Conservation (phyloP, 2,888 invertebrate genomes). For the Xestia ashworthii region DNA sequence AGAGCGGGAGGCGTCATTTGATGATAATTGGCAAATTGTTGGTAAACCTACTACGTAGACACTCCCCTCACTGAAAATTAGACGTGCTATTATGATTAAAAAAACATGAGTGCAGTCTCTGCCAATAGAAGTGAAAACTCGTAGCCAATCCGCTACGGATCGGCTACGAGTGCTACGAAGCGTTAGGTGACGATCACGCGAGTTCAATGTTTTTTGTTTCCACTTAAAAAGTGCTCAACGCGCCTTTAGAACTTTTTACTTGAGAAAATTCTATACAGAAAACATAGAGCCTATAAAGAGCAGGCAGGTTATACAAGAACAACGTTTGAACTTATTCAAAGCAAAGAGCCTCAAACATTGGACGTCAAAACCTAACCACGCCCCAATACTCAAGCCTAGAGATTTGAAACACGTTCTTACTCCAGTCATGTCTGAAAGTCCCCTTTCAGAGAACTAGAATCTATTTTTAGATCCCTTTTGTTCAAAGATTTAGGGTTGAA, state of each 20-base stretch:
- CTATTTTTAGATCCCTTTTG: constrained; percentile 29
- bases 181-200: too few species aligned
- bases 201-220: too few species aligned
- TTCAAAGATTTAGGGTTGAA: constrained; percentile 12
- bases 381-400: constrained; percentile 30
- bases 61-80: neutral
- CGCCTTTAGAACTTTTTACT: too few species aligned
- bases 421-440: constrained; percentile 44
- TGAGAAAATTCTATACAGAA: neutral
- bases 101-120: neutral
- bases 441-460: constrained; percentile 17
- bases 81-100: neutral
- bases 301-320: neutral
- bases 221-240: too few species aligned
- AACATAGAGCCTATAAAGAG: neutral
- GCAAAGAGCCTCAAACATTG: constrained; percentile 29
- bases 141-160: too few species aligned
- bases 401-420: constrained; percentile 46
- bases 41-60: neutral
- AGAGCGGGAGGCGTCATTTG: too few species aligned
- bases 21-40: neutral
- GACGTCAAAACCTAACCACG: constrained; percentile 28
- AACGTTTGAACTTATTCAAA: constrained; percentile 22
- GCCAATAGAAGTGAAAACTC: too few species aligned
- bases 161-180: too few species aligned